Base-by-base conservation (phyloP, 2,113 vertebrate species). In the Amphilophus citrinellus region DNA sequence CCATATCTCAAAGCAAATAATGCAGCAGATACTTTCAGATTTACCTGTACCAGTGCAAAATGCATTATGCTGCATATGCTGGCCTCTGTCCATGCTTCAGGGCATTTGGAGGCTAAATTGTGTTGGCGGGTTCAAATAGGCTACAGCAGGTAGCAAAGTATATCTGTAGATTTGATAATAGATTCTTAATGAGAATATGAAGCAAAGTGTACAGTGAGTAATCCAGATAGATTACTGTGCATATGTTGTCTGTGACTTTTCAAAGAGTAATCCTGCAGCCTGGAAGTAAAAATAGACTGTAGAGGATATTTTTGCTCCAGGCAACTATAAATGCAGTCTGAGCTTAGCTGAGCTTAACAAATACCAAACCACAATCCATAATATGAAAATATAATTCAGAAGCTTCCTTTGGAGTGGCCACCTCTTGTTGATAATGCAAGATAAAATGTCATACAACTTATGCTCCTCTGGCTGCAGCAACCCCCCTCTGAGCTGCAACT, bases 191-290 rank as follows among this genome's bases (percentile, higher is more conserved):
- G 17, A 75, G 47, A 13, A 56, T 62, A 73, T 17, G 50, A 24
- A 57, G n/a, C 30, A 47, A 66, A 15, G 18, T 59, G 7, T 22
- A 44, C 56, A 14, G 39, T 60, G 32, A 24, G 27, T 57, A 18
- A 58, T 10, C 61, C 39, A 8, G 7, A 59, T 10, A n/a, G 24
- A 80, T 24, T 57, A 35, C 39, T 32, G 39, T 32, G 39, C 24
- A 80, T 47, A 60, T 50, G 35, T 17, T 44, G 42, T 11, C 65
- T 20, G 22, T 81, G 68, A 79, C 44, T 76, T 61, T 63, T 39
- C 50, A 30, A 6, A 83, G 39, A 85, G 15, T 42, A 61, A 87
- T 87, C 82, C 66, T 66, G 7, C 14, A 47, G 58, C 15, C 39
- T 61, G 24, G 7, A 15, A 11, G 30, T 32, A 44, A 78, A 75